These are phyloP conservation scores for Plagodis dolabraria DNA, from an alignment of 2,888 invertebrate genomes.

Conservation along the genomic window DNA sequence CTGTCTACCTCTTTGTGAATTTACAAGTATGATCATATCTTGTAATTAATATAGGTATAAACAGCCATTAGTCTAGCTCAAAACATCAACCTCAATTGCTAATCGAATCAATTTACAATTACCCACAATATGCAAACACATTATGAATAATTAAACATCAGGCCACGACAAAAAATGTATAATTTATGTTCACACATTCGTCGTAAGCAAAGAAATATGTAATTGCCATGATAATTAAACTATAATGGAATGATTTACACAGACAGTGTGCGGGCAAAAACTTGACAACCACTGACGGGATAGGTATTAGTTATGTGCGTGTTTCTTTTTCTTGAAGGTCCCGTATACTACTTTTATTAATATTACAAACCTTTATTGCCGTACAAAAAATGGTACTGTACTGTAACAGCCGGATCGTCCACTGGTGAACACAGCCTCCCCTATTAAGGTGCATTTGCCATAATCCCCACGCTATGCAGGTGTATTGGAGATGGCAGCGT, in stretches of 20 bases:
- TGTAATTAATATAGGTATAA: too few relatives aligned
- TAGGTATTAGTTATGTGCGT: constrained; percentile 9
- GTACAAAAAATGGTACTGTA: too few relatives aligned
- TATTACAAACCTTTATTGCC: too few relatives aligned
- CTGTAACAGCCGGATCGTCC: too few relatives aligned
- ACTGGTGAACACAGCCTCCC: too few relatives aligned
- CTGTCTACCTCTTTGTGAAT: too few relatives aligned
- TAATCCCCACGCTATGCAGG: too few relatives aligned
- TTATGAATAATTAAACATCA: constrained; percentile 7
- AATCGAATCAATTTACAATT: constrained; percentile 2
- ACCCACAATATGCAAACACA: constrained; percentile 9
- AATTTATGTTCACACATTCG: constrained; percentile 55
- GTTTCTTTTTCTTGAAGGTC: constrained; percentile 7
- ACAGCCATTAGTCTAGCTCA: too few relatives aligned
- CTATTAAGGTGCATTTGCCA: too few relatives aligned
- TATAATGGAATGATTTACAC: constrained; percentile 56
- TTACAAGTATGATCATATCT: too few relatives aligned
- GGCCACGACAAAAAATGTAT: constrained; percentile 34
- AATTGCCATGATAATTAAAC: constrained; percentile 55
- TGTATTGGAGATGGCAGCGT: too few relatives aligned
- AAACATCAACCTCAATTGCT: not conserved
- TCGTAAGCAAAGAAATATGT: constrained; percentile 45
- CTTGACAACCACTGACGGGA: constrained; percentile 22
- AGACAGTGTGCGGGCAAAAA: constrained; percentile 29
- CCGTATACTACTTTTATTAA: too few relatives aligned